Percentiles rank a stretch among this genome's conserved stretches.
phyloP scores from a whole-genome alignment of 2,797 vertebrate species.

The Sciurus vulgaris region DNA sequence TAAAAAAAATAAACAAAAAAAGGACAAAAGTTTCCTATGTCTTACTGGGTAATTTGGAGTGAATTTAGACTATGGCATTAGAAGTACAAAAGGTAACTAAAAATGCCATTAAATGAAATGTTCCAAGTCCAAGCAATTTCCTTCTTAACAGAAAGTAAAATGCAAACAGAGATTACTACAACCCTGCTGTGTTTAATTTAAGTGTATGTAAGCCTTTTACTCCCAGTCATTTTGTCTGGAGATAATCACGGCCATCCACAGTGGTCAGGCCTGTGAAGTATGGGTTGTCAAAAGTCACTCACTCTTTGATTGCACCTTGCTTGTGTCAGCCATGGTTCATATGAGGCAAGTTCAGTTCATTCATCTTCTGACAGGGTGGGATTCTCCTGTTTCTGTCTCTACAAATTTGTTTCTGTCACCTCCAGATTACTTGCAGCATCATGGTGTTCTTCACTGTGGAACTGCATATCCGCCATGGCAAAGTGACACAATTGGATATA shows the following conservation, averaged over 20 bases:
- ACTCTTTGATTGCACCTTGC: conserved; percentile 89
- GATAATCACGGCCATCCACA: conserved; percentile 90
- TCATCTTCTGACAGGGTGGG: conserved; percentile 89
- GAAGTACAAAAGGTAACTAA: conserved; percentile 92
- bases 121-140: conserved; percentile 92
- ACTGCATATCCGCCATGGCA: conserved; percentile 46
- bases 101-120: conserved; percentile 92
- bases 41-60: conserved; percentile 89
- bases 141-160: conserved; percentile 91
- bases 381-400: conserved; percentile 86
- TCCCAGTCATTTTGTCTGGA: conserved; percentile 90
- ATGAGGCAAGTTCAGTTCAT: conserved; percentile 86
- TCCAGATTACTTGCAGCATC: conserved; percentile 73
- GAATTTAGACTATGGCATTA: conserved; percentile 90
- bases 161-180: conserved; percentile 91
- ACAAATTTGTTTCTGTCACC: conserved; percentile 88
- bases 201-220: conserved; percentile 90
- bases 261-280: conserved; percentile 89
- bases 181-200: conserved; percentile 92
- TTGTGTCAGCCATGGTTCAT: conserved; percentile 88
- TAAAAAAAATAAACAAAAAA: conserved; percentile 85
- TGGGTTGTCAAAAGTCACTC: conserved; percentile 89
- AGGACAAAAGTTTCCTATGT: conserved; percentile 89
- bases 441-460: not conserved
- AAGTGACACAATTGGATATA: not conserved